Evolutionary conservation across 1,140 invertebrate species (phyloP).

Genomic region (Aradophagus sp.): DNA sequence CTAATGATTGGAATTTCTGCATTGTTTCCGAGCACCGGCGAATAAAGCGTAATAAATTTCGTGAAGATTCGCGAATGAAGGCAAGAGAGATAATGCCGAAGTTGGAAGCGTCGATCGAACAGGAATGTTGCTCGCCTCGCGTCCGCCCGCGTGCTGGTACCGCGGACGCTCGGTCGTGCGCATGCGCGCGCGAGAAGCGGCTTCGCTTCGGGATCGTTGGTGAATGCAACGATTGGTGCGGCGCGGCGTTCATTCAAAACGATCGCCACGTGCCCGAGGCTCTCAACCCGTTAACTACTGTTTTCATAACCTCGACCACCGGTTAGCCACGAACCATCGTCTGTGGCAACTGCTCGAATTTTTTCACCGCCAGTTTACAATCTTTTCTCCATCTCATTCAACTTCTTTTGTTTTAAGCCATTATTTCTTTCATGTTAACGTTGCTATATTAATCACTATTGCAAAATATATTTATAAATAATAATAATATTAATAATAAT

Average conservation of each 20-base stretch:
- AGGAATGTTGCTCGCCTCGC: constrained; percentile 72
- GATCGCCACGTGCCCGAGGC: constrained; percentile 70
- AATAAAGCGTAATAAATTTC: constrained; percentile 44
- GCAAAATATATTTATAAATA: too few relatives aligned
- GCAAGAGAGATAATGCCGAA: constrained; percentile 58
- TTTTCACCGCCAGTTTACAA: constrained; percentile 2
- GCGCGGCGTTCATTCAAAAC: constrained; percentile 67
- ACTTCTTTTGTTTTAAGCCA: background rate
- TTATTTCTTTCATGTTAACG: too few relatives aligned
- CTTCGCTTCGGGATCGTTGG: constrained; percentile 36
- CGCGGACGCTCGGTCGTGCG: constrained; percentile 32
- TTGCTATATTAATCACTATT: too few relatives aligned
- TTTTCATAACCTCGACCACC: constrained; percentile 54
- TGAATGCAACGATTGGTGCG: constrained; percentile 59
- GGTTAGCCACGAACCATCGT: constrained; percentile 20
- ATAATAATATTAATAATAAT: too few relatives aligned
- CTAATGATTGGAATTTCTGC: background rate
- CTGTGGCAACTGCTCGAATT: background rate
- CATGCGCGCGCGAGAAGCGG: constrained; percentile 31
- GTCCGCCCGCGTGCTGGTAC: constrained; percentile 59
- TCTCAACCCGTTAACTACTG: constrained; percentile 66
- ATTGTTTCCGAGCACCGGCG: constrained; percentile 13
- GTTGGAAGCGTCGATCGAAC: constrained; percentile 65
- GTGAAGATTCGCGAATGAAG: constrained; percentile 44
- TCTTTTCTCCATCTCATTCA: background rate